Conservation (phyloP, 2,797 vertebrate species). For the Leptodactylus fallax region DNA sequence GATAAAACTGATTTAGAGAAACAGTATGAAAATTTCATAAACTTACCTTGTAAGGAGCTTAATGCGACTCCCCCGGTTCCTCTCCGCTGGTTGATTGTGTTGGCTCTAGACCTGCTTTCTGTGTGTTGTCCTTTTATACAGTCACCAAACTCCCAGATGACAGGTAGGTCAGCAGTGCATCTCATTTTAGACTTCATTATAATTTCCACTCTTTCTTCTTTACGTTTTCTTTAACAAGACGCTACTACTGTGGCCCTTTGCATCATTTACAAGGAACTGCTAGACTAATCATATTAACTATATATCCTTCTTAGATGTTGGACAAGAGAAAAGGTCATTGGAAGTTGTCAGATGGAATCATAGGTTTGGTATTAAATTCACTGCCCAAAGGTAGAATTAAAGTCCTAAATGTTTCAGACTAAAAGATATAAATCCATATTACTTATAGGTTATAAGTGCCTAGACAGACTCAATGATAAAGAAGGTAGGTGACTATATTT, state of each 20-base stretch:
- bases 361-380: not conserved
- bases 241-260: constrained; percentile 12
- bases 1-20: not conserved
- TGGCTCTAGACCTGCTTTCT: not conserved
- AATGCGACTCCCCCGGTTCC: not conserved
- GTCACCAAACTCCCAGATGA: constrained; percentile 32
- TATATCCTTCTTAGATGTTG: constrained; percentile 9
- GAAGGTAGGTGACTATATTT: not conserved
- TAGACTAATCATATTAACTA: constrained; percentile 57
- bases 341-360: constrained; percentile 43
- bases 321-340: constrained; percentile 49
- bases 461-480: not conserved
- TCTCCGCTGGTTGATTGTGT: not conserved
- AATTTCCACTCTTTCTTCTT: constrained; percentile 67
- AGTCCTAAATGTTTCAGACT: constrained; percentile 13
- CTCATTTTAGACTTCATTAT: constrained; percentile 61
- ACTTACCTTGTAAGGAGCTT: constrained; percentile 32
- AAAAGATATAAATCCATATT: constrained; percentile 1
- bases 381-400: constrained; percentile 22
- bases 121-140: constrained; percentile 46
- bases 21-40: not conserved
- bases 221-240: constrained; percentile 18
- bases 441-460: not conserved
- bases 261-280: constrained; percentile 25
- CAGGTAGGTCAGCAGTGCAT: constrained; percentile 67